Base-by-base conservation (phyloP, 2,888 invertebrate genomes). In the Onthophagus sagittarius region DNA sequence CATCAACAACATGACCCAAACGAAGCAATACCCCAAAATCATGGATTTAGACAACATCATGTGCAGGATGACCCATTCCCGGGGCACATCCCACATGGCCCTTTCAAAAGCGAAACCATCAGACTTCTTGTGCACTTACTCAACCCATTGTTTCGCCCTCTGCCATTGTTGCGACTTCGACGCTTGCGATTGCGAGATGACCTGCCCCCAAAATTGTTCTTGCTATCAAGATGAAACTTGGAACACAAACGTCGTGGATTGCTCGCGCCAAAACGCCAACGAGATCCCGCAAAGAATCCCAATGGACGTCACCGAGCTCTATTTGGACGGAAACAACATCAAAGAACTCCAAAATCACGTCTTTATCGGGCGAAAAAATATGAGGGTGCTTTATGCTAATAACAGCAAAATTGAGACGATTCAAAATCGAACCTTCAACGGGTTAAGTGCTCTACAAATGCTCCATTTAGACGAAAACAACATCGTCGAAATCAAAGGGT, bases 131-230 rank as follows among this genome's bases (percentile, higher is more conserved):
- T 97, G 97, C 87, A 93, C 92, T 81, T 97, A 97, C 87, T 94
- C 94, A 83, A 92, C 94, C 72, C 96, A 97, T 86, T 98, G 98
- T 87, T 97, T 97, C 85, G 94, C 96, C 63, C 89, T 95, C 71
- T 98, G 98, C 86, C 95, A 96, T 84, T 98, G 98, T 86, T 98
- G 98, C 86, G 97, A 97, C 84, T 97, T 95, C 84, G 96, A 96
- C 83, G 95, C 95, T 76, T 98, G 98, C 86, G 97, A 97, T 86
- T 98, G 98, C 86, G 96, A 97, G 87, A 96, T 97, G 94, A 96
- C 94, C 77, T 98, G 98, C 83, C 98, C 98, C 39, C 90, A 91
- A 80, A 95, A 95, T 82, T 98, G 98, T 87, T 93, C 94, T 79
- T 98, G 98, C 85, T 97, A 95, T 86, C 96, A 96, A 85, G 97